Conservation (phyloP, 2,113 vertebrate genomes). For the Burhinus bistriatus region DNA sequence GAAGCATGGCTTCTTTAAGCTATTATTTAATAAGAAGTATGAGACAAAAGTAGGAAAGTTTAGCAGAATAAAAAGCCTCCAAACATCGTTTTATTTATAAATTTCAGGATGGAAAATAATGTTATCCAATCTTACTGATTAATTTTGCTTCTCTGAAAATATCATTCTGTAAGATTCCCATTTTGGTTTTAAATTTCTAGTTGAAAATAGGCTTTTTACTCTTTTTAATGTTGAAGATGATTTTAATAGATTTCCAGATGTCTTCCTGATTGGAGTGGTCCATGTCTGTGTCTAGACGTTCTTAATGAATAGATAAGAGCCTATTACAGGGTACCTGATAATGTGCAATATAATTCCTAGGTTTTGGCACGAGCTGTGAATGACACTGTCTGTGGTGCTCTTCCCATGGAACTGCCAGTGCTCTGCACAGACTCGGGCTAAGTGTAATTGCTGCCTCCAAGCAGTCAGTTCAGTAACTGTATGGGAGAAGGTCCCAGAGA, state of each 20-base stretch:
- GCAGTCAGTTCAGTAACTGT: not conserved
- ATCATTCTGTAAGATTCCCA: not conserved
- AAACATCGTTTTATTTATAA: not conserved
- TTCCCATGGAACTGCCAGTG: not conserved
- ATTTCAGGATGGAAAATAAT: not conserved
- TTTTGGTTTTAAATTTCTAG: not conserved
- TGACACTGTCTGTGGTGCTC: fast-evolving
- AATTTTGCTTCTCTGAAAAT: not conserved
- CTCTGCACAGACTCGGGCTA: not conserved
- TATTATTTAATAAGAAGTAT: not conserved
- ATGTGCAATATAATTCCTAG: not conserved
- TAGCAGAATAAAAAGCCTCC: not conserved
- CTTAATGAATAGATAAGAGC: not conserved
- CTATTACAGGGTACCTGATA: not conserved
- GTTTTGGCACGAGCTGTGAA: not conserved
- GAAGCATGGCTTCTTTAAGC: not conserved
- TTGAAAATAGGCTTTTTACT: not conserved
- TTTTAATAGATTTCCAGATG: not conserved
- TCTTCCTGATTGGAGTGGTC: not conserved
- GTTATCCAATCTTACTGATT: not conserved
- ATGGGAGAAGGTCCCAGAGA: not conserved
- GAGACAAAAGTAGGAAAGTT: not conserved
- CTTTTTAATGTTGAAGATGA: not conserved
- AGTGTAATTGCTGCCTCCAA: not conserved
- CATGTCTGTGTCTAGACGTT: not conserved